phyloP scores from a whole-genome alignment of 2,113 vertebrate species.

The Alaudala cheleensis region DNA sequence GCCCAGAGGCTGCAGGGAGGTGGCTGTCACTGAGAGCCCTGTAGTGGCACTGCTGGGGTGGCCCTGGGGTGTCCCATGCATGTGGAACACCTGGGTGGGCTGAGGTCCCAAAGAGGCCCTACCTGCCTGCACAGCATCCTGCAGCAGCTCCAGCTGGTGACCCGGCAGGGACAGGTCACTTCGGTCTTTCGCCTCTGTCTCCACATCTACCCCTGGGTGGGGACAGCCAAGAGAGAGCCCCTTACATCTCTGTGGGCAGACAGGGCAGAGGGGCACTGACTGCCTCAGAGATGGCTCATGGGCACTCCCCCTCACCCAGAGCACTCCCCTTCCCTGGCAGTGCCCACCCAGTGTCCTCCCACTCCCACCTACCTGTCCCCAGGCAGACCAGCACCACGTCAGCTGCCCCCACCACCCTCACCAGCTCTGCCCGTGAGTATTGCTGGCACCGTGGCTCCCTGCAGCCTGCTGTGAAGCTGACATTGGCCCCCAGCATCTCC shows the following conservation, averaged over 20 bases:
- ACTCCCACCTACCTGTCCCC: slow-evolving; percentile 52
- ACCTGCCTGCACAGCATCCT: slow-evolving; percentile 47
- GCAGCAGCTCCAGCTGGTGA: slow-evolving; percentile 64
- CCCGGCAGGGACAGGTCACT: slow-evolving; percentile 34
- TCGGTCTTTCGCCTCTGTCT: slow-evolving; percentile 49
- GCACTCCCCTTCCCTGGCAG: background rate
- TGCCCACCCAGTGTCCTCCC: background rate
- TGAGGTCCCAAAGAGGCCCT: background rate
- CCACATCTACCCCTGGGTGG: slow-evolving; percentile 17
- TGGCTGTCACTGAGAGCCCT: background rate
- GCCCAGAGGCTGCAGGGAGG: slow-evolving; percentile 10
- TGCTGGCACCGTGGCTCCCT: background rate
- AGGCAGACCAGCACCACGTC: slow-evolving; percentile 62
- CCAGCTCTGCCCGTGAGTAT: slow-evolving; percentile 1
- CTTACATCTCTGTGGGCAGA: background rate
- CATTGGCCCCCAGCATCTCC: background rate
- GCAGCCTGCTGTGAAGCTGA: slow-evolving; percentile 43
- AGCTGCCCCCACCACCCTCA: background rate
- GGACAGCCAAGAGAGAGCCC: background rate
- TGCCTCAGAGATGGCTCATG: rapidly evolving
- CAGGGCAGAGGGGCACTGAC: rapidly evolving
- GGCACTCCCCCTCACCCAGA: background rate
- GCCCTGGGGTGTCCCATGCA: rapidly evolving
- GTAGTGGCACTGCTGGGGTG: rapidly evolving
- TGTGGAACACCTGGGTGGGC: rapidly evolving